Evolutionary conservation across 2,113 vertebrate species (phyloP).

Genomic region (Gobiocypris rarus): DNA sequence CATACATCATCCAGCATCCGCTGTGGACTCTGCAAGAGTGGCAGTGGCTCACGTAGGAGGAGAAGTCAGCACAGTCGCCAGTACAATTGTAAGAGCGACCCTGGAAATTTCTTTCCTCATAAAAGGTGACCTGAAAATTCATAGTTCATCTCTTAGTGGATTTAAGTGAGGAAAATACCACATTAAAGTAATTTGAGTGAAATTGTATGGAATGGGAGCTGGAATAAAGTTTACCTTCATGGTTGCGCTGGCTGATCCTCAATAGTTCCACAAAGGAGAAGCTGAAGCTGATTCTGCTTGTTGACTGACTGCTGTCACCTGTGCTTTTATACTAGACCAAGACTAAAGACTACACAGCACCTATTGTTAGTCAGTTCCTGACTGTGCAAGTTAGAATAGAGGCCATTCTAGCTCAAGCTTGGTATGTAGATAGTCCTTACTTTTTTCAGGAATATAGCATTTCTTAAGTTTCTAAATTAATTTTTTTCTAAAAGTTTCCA

Average conservation of each 20-base stretch:
- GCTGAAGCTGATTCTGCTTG: constrained; percentile 28
- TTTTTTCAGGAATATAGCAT: not conserved
- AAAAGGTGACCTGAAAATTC: constrained; percentile 68
- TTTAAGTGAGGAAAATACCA: not conserved
- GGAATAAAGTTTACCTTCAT: not conserved
- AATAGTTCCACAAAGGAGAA: constrained; percentile 27
- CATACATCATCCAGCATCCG: constrained; percentile 60
- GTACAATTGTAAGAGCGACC: constrained; percentile 70
- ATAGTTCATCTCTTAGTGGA: not conserved
- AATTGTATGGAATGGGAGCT: not conserved
- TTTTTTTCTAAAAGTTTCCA: no score
- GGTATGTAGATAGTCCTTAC: not conserved
- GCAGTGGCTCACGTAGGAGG: constrained; percentile 58
- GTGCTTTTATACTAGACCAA: constrained; percentile 15
- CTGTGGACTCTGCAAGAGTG: constrained; percentile 59
- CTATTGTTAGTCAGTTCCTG: constrained; percentile 62
- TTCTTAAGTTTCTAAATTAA: not conserved
- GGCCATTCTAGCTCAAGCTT: not conserved
- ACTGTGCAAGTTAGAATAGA: constrained; percentile 63
- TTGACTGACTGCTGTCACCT: constrained; percentile 16
- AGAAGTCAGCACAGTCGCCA: constrained; percentile 68
- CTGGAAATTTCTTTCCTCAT: constrained; percentile 71
- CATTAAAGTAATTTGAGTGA: not conserved
- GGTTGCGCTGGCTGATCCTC: not conserved
- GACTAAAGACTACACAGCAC: constrained; percentile 55